A percentile compares a stretch with the other conserved stretches of the same genome.
Evolutionary conservation across 2,888 invertebrate species (phyloP).

Genomic region (Scaptodrosophila latifasciaeformis): DNA sequence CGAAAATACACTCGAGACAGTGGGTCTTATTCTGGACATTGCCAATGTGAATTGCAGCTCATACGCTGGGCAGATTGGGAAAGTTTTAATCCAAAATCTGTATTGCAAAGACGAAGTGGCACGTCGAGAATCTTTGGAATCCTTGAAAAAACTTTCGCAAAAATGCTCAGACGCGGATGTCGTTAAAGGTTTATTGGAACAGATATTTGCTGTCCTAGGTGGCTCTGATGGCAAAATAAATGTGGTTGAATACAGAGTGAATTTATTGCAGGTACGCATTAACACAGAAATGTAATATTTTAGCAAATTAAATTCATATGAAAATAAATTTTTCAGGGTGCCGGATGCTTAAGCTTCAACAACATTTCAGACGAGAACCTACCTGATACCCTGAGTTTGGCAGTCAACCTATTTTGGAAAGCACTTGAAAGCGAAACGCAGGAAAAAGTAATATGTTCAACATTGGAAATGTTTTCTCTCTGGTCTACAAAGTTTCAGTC

Average conservation of each 20-base stretch:
- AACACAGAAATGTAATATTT: background rate
- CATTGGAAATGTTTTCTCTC: constrained; percentile 85
- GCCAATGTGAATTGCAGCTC: constrained; percentile 85
- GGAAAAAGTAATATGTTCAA: constrained; percentile 90
- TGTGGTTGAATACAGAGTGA: constrained; percentile 90
- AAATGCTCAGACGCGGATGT: constrained; percentile 82
- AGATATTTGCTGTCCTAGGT: constrained; percentile 86
- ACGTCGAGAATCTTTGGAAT: constrained; percentile 83
- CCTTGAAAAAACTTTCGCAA: constrained; percentile 82
- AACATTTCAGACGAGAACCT: constrained; percentile 79
- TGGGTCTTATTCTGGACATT: constrained; percentile 84
- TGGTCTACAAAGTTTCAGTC: constrained; percentile 84
- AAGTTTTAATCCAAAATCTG: constrained; percentile 87
- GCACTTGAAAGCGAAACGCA: constrained; percentile 92
- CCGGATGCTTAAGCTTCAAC: constrained; percentile 84
- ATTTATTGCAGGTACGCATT: constrained; percentile 82
- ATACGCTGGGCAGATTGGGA: constrained; percentile 86
- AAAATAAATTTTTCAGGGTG: constrained; percentile 79
- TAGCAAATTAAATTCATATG: constrained; percentile 1
- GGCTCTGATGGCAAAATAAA: constrained; percentile 94
- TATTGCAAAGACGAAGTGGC: constrained; percentile 89
- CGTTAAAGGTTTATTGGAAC: constrained; percentile 81
- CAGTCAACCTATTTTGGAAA: constrained; percentile 82
- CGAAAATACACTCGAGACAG: constrained; percentile 89
- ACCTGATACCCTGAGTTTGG: constrained; percentile 79